Evolutionary conservation across 2,113 vertebrate genomes (phyloP).

Genomic region (Nipponia nippon): DNA sequence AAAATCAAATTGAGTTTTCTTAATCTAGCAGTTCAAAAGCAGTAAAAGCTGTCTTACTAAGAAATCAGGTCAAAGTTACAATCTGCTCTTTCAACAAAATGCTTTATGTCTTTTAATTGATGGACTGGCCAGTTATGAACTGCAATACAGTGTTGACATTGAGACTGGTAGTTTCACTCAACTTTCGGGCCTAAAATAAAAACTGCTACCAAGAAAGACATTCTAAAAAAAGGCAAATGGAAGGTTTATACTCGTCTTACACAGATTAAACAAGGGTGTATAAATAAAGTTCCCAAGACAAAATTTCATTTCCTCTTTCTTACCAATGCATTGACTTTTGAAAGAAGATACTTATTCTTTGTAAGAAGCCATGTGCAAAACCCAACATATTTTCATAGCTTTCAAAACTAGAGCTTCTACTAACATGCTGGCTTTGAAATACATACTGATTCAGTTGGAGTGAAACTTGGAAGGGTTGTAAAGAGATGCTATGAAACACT

Average conservation of each 20-base stretch:
- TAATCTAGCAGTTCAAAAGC: neutral
- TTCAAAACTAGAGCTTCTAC: neutral
- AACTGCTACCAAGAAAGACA: neutral
- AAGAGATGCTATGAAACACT: neutral
- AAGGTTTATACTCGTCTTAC: neutral
- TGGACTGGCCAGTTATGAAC: neutral
- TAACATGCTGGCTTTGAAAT: neutral
- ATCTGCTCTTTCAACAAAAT: neutral
- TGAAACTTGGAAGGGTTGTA: neutral
- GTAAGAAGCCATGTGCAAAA: neutral
- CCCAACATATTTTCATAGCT: neutral
- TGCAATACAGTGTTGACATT: neutral
- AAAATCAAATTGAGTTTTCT: neutral
- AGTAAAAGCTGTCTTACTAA: neutral
- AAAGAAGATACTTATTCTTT: neutral
- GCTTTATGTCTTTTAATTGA: neutral
- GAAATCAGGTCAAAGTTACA: neutral
- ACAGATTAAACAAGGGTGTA: neutral
- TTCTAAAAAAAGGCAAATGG: neutral
- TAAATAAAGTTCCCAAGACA: neutral
- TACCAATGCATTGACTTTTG: neutral
- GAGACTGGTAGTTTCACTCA: neutral
- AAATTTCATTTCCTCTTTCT: neutral
- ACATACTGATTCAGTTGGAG: neutral
- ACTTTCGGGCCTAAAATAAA: neutral